These are phyloP conservation scores for Vireo griseus DNA, from an alignment of 2,797 vertebrate genomes.

Conservation along the genomic window DNA sequence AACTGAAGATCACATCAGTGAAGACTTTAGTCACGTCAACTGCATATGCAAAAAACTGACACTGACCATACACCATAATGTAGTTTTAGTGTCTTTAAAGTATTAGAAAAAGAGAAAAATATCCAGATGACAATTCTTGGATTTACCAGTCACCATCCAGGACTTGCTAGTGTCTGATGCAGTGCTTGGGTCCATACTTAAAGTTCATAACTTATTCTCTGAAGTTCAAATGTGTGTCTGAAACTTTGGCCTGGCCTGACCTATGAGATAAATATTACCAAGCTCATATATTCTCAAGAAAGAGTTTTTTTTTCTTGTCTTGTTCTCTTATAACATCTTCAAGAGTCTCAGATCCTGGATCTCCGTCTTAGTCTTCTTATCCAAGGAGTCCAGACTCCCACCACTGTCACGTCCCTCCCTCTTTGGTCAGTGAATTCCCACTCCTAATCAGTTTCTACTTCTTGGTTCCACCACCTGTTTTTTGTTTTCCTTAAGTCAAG, in stretches of 20 bases:
- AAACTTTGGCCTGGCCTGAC: neutral
- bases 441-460: neutral
- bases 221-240: neutral
- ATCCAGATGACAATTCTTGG: neutral
- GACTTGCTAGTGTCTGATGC: neutral
- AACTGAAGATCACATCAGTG: neutral
- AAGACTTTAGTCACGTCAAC: neutral
- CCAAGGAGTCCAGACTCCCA: rapidly evolving
- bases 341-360: neutral
- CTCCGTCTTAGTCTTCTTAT: neutral
- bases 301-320: neutral
- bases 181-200: neutral
- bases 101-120: neutral
- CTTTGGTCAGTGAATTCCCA: neutral
- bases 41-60: neutral
- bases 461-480: neutral
- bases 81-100: neutral
- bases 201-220: neutral
- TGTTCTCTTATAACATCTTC: neutral
- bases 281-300: neutral
- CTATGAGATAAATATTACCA: neutral
- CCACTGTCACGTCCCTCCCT: neutral
- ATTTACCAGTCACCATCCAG: neutral
- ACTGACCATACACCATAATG: neutral
- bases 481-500: neutral